Evolutionary conservation across 2,888 invertebrate species (phyloP).

Genomic region (Lasioglossum vierecki): DNA sequence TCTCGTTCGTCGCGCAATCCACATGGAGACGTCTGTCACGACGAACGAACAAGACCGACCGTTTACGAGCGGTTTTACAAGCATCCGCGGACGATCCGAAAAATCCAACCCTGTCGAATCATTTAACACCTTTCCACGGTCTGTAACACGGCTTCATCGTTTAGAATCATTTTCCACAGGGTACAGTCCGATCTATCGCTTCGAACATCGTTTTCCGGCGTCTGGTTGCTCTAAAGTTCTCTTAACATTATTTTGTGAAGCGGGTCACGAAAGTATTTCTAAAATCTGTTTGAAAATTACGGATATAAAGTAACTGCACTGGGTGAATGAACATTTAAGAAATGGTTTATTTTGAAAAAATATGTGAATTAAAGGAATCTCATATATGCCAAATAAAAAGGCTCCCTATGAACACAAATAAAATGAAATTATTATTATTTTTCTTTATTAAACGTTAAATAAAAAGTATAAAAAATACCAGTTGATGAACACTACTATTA

Average conservation of each 20-base stretch:
- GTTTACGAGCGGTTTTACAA: constrained; percentile 10
- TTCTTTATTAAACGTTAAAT: too few relatives aligned
- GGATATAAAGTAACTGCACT: too few relatives aligned
- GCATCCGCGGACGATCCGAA: background rate
- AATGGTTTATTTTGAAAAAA: too few relatives aligned
- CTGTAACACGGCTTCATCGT: background rate
- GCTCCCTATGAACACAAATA: too few relatives aligned
- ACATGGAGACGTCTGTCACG: constrained; percentile 41
- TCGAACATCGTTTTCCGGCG: background rate
- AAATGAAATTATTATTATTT: too few relatives aligned
- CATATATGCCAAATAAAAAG: too few relatives aligned
- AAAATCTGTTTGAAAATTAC: too few relatives aligned
- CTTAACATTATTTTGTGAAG: background rate
- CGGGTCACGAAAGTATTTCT: background rate
- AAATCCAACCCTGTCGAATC: background rate
- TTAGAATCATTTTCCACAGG: background rate
- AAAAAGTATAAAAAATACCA: too few relatives aligned
- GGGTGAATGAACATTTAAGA: too few relatives aligned
- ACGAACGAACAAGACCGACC: background rate
- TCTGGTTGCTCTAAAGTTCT: background rate
- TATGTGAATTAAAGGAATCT: too few relatives aligned
- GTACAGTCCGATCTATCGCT: background rate
- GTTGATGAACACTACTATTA: too few relatives aligned
- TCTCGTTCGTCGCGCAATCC: constrained; percentile 25
- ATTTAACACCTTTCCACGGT: background rate